Evolutionary conservation across 2,888 invertebrate genomes (phyloP).

Genomic region (Mayetiola destructor): DNA sequence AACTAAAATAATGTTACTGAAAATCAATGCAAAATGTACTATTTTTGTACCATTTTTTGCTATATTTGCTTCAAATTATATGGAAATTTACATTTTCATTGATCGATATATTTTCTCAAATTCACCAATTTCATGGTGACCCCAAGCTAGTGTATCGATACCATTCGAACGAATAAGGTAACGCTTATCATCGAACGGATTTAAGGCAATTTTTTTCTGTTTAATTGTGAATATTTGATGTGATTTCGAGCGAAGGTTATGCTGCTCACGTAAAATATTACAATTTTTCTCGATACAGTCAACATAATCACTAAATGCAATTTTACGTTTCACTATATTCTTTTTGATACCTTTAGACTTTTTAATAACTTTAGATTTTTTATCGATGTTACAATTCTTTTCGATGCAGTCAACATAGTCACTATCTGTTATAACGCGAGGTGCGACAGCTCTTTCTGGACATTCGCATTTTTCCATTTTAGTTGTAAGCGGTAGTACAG

Average conservation of each 20-base stretch:
- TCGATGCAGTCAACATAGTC: constrained; percentile 1
- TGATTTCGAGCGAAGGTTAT: not conserved
- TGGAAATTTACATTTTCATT: not conserved
- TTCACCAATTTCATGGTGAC: not conserved
- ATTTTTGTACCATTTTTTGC: constrained; percentile 5
- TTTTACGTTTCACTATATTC: constrained; percentile 3
- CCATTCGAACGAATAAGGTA: constrained; percentile 1
- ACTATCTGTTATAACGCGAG: constrained; percentile 5
- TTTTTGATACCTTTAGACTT: constrained; percentile 3
- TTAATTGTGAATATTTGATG: constrained; percentile 5
- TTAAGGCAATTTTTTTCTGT: constrained; percentile 3
- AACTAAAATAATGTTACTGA: constrained; percentile 5
- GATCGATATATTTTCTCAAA: not conserved
- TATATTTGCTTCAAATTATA: constrained; percentile 5
- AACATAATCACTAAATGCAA: constrained; percentile 3
- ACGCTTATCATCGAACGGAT: constrained; percentile 1
- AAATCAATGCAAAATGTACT: constrained; percentile 5
- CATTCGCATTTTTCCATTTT: not conserved
- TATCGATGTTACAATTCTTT: constrained; percentile 3
- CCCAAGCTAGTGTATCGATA: not conserved
- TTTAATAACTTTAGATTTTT: constrained; percentile 5
- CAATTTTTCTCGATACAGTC: constrained; percentile 5
- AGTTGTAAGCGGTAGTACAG: constrained; percentile 2
- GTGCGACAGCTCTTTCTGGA: constrained; percentile 3
- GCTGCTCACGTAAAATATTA: constrained; percentile 3